phyloP scores from a whole-genome alignment of 1,140 invertebrate genomes.

The Aricia agestis region DNA sequence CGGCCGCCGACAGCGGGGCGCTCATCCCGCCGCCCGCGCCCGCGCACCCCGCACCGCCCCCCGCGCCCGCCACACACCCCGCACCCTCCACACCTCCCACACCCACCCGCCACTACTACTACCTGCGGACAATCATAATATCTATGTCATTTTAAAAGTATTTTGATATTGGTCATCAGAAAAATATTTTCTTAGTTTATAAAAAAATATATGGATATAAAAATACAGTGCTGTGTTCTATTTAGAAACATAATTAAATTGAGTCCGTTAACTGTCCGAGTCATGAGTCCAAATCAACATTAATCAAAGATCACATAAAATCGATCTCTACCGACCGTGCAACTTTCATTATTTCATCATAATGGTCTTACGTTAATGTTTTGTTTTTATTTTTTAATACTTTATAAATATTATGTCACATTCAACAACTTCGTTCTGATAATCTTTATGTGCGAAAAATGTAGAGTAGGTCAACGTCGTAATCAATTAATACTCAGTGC shows the following conservation, averaged over 20 bases:
- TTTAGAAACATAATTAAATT: too few relatives aligned
- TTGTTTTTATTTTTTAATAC: neutral
- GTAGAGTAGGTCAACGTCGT: neutral
- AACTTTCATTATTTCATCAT: neutral
- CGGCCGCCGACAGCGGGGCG: conserved; percentile 69
- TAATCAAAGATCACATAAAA: neutral
- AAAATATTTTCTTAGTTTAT: too few relatives aligned
- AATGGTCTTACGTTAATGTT: neutral
- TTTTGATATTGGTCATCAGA: too few relatives aligned
- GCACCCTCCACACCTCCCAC: conserved; percentile 44
- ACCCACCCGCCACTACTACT: conserved; percentile 48
- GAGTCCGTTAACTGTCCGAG: too few relatives aligned
- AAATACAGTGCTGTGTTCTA: too few relatives aligned
- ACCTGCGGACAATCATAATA: conserved; percentile 33
- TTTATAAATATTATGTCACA: neutral
- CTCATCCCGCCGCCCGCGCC: conserved; percentile 55
- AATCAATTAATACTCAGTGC: neutral
- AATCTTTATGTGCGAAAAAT: neutral
- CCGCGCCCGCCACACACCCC: conserved; percentile 41
- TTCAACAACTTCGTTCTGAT: neutral
- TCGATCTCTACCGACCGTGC: neutral
- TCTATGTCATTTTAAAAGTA: too few relatives aligned
- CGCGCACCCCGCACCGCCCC: conserved; percentile 30
- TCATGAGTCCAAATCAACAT: neutral
- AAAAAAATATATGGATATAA: too few relatives aligned